Evolutionary conservation across 2,797 vertebrate species (phyloP).

Genomic region (Alcedo quadribrachys): DNA sequence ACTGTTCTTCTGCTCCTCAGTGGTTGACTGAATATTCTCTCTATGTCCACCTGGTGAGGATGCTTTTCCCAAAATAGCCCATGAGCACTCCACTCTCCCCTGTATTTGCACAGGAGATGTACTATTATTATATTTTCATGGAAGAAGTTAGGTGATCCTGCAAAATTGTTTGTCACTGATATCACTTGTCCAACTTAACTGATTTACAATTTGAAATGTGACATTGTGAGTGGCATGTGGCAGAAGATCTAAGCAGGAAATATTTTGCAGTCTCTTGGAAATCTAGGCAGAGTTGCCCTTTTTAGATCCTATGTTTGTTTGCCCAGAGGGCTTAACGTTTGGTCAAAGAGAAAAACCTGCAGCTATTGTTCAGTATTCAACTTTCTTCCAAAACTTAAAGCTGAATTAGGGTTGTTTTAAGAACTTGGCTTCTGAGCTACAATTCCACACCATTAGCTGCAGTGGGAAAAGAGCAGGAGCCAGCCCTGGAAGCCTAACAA

Average conservation of each 20-base stretch:
- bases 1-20: slow-evolving; percentile 30
- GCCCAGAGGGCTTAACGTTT: slow-evolving; percentile 1
- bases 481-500: background rate
- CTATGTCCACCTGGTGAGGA: slow-evolving; percentile 44
- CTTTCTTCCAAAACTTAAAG: background rate
- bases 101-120: background rate
- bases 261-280: background rate
- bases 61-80: slow-evolving; percentile 41
- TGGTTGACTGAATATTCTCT: slow-evolving; percentile 30
- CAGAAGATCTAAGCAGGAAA: background rate
- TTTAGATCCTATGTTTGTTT: background rate
- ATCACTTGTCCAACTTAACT: background rate
- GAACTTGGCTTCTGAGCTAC: background rate
- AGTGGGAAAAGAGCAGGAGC: background rate
- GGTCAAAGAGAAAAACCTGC: background rate
- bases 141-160: slow-evolving; percentile 9
- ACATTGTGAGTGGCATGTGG: background rate
- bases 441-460: background rate
- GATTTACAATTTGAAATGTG: slow-evolving; percentile 25
- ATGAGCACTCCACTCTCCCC: slow-evolving; percentile 20
- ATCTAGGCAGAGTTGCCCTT: background rate
- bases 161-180: background rate
- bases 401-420: background rate
- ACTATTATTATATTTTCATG: slow-evolving; percentile 37
- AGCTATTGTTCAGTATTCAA: background rate